Evolutionary conservation across 1,140 invertebrate genomes (phyloP).

Genomic region (Hypsibius dujardini): DNA sequence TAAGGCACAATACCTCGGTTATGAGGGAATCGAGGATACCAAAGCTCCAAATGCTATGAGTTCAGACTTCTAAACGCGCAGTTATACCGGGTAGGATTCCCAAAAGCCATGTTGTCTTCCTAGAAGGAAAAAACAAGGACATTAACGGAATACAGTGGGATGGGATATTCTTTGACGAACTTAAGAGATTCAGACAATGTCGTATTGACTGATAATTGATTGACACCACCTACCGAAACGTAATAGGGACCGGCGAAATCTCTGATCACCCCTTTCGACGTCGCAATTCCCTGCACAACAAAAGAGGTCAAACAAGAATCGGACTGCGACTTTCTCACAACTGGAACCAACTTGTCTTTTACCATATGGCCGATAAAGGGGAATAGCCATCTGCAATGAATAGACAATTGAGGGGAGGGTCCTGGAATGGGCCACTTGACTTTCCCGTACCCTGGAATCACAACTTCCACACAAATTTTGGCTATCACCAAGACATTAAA

Average conservation of each 20-base stretch:
- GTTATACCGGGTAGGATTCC: conserved; percentile 59
- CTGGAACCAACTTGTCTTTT: too few relatives aligned
- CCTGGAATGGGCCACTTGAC: conserved; percentile 15
- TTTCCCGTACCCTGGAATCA: too few relatives aligned
- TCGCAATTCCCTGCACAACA: conserved; percentile 90
- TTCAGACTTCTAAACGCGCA: too few relatives aligned
- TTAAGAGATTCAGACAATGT: conserved; percentile 18
- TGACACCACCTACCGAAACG: conserved; percentile 47
- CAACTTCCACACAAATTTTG: background rate
- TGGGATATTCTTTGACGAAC: too few relatives aligned
- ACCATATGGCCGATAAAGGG: conserved; percentile 97
- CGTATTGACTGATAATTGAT: conserved; percentile 10
- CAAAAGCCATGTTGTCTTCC: conserved; percentile 96
- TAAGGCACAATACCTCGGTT: background rate
- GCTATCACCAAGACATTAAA: conserved; percentile 16
- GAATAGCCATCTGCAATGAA: conserved; percentile 59
- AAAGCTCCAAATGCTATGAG: too few relatives aligned
- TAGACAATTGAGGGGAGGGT: conserved; percentile 24
- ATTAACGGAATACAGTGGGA: conserved; percentile 18
- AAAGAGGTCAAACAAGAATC: too few relatives aligned
- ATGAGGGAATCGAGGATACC: too few relatives aligned
- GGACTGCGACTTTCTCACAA: too few relatives aligned
- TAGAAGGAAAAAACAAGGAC: conserved; percentile 23
- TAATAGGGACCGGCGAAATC: conserved; percentile 94
- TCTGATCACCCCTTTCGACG: conserved; percentile 72